Evolutionary conservation across 2,797 vertebrate species (phyloP).

Genomic region (Megaceryle alcyon): DNA sequence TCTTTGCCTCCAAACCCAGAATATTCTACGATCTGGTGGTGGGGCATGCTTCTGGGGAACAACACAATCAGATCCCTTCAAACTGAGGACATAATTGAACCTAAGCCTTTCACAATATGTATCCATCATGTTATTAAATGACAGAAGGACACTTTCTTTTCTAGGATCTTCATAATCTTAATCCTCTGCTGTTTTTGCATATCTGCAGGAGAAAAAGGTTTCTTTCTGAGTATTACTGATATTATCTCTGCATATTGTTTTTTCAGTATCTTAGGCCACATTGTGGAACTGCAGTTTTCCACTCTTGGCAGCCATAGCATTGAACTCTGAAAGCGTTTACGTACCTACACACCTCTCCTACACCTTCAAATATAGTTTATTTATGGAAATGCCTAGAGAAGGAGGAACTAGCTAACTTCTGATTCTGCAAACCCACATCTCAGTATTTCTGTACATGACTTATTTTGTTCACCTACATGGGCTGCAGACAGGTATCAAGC

Average conservation of each 20-base stretch:
- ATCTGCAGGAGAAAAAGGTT: background rate
- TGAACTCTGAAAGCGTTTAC: background rate
- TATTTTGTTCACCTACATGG: background rate
- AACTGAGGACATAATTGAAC: background rate
- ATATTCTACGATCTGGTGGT: background rate
- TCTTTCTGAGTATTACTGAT: background rate
- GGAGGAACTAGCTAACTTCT: background rate
- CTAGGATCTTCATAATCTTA: background rate
- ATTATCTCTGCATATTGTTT: background rate
- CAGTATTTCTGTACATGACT: background rate
- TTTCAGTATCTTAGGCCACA: background rate
- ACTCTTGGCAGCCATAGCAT: background rate
- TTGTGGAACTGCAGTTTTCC: background rate
- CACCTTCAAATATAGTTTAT: background rate
- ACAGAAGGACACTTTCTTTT: background rate
- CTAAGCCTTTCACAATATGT: background rate
- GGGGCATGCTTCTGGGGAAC: background rate
- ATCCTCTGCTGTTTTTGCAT: background rate
- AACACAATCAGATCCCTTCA: background rate
- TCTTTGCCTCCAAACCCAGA: background rate
- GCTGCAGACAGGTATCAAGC: background rate
- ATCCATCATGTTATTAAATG: background rate
- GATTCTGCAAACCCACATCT: background rate
- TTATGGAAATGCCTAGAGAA: background rate
- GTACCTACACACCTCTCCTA: background rate